Conservation (phyloP, 2,888 invertebrate genomes). For the Dexiosoma caninum region DNA sequence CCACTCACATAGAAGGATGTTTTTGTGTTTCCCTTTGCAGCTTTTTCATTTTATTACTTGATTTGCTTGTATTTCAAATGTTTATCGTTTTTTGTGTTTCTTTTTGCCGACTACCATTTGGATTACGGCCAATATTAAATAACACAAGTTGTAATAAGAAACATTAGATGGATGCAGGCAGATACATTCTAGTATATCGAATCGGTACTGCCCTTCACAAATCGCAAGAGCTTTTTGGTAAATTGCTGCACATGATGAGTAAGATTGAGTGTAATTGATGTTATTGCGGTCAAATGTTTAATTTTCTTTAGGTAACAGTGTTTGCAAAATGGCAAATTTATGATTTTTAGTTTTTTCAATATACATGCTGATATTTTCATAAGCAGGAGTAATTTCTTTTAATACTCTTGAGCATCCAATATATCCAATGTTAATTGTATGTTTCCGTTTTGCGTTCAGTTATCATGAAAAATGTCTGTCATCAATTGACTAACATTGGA, state of each 20-base stretch:
- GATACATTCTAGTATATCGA: slow-evolving; percentile 4
- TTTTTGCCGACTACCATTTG: slow-evolving; percentile 16
- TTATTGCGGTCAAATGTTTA: slow-evolving; percentile 25
- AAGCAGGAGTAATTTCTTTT: no score
- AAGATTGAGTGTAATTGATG: slow-evolving; percentile 20
- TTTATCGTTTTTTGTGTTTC: slow-evolving; percentile 31
- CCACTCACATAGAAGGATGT: slow-evolving; percentile 23
- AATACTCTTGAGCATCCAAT: no score
- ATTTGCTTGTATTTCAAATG: slow-evolving; percentile 37
- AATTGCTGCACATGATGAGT: slow-evolving; percentile 12
- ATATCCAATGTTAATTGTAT: no score
- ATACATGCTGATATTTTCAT: no score
- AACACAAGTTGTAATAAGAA: slow-evolving; percentile 40
- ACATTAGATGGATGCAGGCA: slow-evolving; percentile 37
- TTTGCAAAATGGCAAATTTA: no score
- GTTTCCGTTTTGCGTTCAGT: no score
- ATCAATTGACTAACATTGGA: no score
- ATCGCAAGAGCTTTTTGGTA: background rate
- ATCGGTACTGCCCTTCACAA: slow-evolving; percentile 23
- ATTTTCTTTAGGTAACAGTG: no score
- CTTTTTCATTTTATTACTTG: slow-evolving; percentile 1
- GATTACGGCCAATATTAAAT: slow-evolving; percentile 52
- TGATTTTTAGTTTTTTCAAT: no score
- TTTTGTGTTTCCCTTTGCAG: background rate
- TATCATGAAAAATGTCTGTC: no score